A percentile compares a stretch with the other conserved stretches of the same genome.
Evolutionary conservation across 2,797 vertebrate species (phyloP).

Genomic region (Gymnothorax reevesii): DNA sequence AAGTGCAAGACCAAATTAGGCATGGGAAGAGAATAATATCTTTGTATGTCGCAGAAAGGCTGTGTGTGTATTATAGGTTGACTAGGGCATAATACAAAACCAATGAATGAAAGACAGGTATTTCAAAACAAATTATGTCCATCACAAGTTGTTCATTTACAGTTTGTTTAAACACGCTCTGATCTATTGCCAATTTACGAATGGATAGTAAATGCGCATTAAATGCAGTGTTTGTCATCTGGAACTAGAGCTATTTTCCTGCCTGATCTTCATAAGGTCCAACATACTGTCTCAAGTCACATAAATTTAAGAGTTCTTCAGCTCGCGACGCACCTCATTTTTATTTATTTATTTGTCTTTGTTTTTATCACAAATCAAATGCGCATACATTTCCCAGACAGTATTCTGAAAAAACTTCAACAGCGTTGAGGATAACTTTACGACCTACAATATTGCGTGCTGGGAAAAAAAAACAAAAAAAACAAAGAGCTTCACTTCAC

Average conservation of each 20-base stretch:
- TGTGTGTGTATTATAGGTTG: not conserved
- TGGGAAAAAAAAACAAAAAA: not conserved
- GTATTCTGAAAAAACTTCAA: not conserved
- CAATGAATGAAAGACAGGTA: not conserved
- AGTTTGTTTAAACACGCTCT: not conserved
- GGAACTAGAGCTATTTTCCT: not conserved
- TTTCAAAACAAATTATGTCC: not conserved
- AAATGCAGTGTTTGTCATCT: not conserved
- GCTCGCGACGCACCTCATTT: not conserved
- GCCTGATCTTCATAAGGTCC: not conserved
- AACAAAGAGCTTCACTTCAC: conserved; percentile 35
- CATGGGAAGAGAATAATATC: conserved; percentile 32
- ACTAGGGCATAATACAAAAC: not conserved
- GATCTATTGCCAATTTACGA: not conserved
- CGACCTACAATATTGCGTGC: not conserved
- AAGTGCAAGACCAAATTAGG: not conserved
- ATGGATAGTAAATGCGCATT: not conserved
- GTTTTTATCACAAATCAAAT: conserved; percentile 10
- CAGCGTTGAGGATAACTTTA: conserved; percentile 11
- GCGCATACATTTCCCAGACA: conserved; percentile 4
- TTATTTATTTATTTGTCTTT: not conserved
- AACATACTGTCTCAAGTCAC: not conserved
- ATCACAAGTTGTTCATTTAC: not conserved
- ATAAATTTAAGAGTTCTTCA: not conserved
- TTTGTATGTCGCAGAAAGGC: conserved; percentile 34